Conservation (phyloP, 2,797 vertebrate species). For the Centropyge bicolor region DNA sequence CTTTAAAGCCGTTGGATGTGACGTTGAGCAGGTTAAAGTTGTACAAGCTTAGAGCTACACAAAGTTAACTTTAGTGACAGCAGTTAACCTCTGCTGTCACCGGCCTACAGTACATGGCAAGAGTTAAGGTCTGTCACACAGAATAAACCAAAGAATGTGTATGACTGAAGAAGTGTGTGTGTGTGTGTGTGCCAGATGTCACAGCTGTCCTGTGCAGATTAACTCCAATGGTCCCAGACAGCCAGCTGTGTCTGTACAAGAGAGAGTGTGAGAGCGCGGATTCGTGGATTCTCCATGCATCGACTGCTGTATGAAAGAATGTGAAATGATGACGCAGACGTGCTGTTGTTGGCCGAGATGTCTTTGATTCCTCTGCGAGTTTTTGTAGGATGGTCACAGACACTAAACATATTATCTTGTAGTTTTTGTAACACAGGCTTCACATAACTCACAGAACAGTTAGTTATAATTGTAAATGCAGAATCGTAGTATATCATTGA, state of each 20-base stretch:
- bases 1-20: slow-evolving; percentile 34
- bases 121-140: slow-evolving; percentile 25
- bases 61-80: slow-evolving; percentile 37
- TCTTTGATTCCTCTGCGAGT: slow-evolving; percentile 17
- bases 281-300: slow-evolving; percentile 54
- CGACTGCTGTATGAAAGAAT: slow-evolving; percentile 43
- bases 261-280: slow-evolving; percentile 30
- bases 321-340: slow-evolving; percentile 47
- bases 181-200: slow-evolving; percentile 72
- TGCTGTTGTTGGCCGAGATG: slow-evolving; percentile 30
- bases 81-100: slow-evolving; percentile 49
- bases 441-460: not conserved
- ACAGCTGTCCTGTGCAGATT: slow-evolving; percentile 76
- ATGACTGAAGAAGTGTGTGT: slow-evolving; percentile 26
- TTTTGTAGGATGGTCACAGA: slow-evolving; percentile 14
- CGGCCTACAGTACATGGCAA: slow-evolving; percentile 12
- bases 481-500: not conserved
- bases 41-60: slow-evolving; percentile 24
- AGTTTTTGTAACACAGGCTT: not conserved
- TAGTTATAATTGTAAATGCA: not conserved
- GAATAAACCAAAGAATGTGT: slow-evolving; percentile 52
- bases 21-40: slow-evolving; percentile 44
- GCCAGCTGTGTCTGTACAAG: slow-evolving; percentile 71
- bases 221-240: slow-evolving; percentile 69
- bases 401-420: not conserved